These are phyloP conservation scores for Cyaniris semiargus DNA, from an alignment of 2,888 invertebrate species.

Conservation along the genomic window DNA sequence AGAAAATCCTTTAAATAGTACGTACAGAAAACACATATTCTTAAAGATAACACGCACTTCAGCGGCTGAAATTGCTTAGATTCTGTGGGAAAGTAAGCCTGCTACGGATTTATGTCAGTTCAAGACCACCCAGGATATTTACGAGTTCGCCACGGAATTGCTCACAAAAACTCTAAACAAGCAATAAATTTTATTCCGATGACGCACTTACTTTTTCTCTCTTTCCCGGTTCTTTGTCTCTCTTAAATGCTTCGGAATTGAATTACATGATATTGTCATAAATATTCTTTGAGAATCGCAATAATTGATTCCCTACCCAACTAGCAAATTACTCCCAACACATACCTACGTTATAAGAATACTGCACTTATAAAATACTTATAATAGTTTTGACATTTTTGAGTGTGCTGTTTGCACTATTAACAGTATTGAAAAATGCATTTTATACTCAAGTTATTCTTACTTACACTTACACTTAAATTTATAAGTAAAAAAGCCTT, in stretches of 20 bases:
- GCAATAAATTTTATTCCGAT: conserved; percentile 20
- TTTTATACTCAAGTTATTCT: too few relatives aligned
- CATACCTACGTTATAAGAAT: too few relatives aligned
- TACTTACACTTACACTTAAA: too few relatives aligned
- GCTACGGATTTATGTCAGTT: conserved; percentile 15
- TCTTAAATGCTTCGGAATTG: neutral
- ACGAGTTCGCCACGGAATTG: conserved; percentile 11
- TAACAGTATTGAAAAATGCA: too few relatives aligned
- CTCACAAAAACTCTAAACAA: conserved; percentile 24
- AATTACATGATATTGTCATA: neutral
- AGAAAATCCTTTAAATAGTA: neutral
- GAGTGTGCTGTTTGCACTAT: too few relatives aligned
- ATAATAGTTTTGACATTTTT: too few relatives aligned
- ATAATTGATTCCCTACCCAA: neutral
- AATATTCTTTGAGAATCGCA: too few relatives aligned
- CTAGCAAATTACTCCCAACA: too few relatives aligned
- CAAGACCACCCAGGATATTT: conserved; percentile 9
- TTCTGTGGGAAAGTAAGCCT: neutral
- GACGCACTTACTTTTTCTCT: conserved; percentile 15
- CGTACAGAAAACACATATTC: neutral
- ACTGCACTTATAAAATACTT: too few relatives aligned
- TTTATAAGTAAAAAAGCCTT: too few relatives aligned
- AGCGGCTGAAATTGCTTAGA: conserved; percentile 12
- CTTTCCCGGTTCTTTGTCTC: neutral
- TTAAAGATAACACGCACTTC: neutral